Percentiles rank a stretch among this genome's conserved stretches.
Conservation (phyloP, 2,797 vertebrate species). For the Poeciliopsis gracilis region DNA sequence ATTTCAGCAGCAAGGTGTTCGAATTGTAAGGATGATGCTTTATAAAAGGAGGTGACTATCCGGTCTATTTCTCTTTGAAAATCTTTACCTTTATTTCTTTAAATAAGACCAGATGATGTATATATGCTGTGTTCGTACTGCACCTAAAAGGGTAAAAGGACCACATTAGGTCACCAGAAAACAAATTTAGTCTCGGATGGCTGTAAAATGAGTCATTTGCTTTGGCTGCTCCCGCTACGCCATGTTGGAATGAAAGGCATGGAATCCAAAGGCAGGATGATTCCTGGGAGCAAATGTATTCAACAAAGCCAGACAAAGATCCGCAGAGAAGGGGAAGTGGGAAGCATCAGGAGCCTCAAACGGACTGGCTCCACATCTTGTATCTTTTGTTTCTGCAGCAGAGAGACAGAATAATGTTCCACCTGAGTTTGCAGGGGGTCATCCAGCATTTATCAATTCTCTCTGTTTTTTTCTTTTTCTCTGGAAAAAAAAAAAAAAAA, state of each 20-base stretch:
- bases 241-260: background rate
- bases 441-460: conserved; percentile 65
- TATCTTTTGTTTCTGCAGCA: conserved; percentile 4
- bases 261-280: background rate
- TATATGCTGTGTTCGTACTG: background rate
- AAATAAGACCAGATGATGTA: background rate
- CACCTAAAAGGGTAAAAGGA: too few relatives aligned
- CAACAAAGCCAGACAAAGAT: background rate
- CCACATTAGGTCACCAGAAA: background rate
- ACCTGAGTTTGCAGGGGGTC: conserved; percentile 54
- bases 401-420: conserved; percentile 25
- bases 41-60: background rate
- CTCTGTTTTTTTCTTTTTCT: conserved; percentile 48
- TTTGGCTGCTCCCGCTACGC: background rate
- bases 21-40: background rate
- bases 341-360: background rate
- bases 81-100: background rate
- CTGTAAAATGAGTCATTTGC: background rate
- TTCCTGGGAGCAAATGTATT: background rate
- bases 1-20: background rate
- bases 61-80: background rate
- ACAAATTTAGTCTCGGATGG: background rate
- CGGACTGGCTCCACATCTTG: background rate
- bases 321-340: background rate
- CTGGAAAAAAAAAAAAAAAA: conserved; percentile 24